These are phyloP conservation scores for Anhinga anhinga DNA, from an alignment of 2,113 vertebrate genomes.

Conservation along the genomic window DNA sequence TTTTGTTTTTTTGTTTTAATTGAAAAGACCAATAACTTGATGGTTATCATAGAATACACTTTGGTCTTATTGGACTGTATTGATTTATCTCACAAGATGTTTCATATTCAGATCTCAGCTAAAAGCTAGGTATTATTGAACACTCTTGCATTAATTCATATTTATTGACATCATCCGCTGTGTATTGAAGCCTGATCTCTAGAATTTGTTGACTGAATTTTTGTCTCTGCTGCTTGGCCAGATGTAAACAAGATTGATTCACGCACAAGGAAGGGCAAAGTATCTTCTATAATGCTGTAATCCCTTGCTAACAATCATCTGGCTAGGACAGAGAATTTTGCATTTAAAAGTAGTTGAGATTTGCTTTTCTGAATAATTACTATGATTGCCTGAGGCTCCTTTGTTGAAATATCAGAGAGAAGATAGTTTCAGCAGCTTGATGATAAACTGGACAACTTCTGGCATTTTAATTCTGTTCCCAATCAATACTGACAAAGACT, in stretches of 20 bases:
- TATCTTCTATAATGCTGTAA: constrained; percentile 10
- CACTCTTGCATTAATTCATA: not conserved
- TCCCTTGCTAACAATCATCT: constrained; percentile 37
- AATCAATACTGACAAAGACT: constrained; percentile 58
- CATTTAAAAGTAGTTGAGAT: constrained; percentile 59
- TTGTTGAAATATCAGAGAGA: constrained; percentile 55
- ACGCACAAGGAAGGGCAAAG: not conserved
- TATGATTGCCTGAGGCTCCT: constrained; percentile 50
- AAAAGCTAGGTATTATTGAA: not conserved
- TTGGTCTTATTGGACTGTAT: not conserved
- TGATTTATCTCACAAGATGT: not conserved
- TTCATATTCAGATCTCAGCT: not conserved
- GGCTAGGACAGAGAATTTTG: constrained; percentile 31
- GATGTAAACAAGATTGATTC: constrained; percentile 45
- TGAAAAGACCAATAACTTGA: not conserved
- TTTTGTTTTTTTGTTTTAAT: not conserved
- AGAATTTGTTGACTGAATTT: not conserved
- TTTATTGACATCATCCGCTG: not conserved
- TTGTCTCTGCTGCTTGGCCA: not conserved
- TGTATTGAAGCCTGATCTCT: not conserved
- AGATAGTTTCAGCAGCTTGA: constrained; percentile 57
- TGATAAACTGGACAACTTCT: constrained; percentile 60
- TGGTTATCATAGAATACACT: not conserved
- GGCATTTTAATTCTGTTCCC: constrained; percentile 56
- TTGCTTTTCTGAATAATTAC: constrained; percentile 63